Base-by-base conservation (phyloP, 2,113 vertebrate species). In the Gobiocypris rarus region DNA sequence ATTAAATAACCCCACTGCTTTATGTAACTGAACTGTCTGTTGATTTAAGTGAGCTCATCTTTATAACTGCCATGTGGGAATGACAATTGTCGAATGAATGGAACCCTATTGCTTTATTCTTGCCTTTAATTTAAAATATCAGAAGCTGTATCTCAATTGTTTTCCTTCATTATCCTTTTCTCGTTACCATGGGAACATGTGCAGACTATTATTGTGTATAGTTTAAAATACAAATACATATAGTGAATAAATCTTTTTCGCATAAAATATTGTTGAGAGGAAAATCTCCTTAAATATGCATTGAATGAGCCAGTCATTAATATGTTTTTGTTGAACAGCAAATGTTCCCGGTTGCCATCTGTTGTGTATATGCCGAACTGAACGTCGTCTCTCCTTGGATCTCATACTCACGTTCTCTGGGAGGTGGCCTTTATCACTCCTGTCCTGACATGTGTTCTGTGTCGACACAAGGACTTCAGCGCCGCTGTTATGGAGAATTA, bases 381-480 rank as follows among this genome's bases (percentile, higher is more conserved):
- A 28, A 58, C 50, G 56, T 76, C 10, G 75, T 59, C 67, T 86
- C 83, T 86, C 83, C 83, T 82, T 87, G 88, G 84, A 91, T 93
- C 90, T 91, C 87, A 90, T 84, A 87, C 85, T 84, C 76, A 87
- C 56, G 43, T 87, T 89, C 87, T 90, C 74, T 4, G 59, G 26
- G 86, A 90, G 65, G 84, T 80, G 73, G 65, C 75, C 67, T 90
- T 95, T 92, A 90, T 93, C 91, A 92, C 74, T 70, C 86, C 78
- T 91, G 89, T 69, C 86, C 78, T 91, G 89, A 91, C 91, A 89
- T 91, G 81, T 89, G 91, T 90, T 92, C 92, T 77, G 86, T 91
- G 88, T 90, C 89, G 74, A 85, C 71, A 73, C 89, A 85, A 87
- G 89, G 87, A 88, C 0, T 3, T 14, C 78, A 89, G 84, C 83